phyloP scores from a whole-genome alignment of 2,797 vertebrate species.

The Rousettus madagascariensis region DNA sequence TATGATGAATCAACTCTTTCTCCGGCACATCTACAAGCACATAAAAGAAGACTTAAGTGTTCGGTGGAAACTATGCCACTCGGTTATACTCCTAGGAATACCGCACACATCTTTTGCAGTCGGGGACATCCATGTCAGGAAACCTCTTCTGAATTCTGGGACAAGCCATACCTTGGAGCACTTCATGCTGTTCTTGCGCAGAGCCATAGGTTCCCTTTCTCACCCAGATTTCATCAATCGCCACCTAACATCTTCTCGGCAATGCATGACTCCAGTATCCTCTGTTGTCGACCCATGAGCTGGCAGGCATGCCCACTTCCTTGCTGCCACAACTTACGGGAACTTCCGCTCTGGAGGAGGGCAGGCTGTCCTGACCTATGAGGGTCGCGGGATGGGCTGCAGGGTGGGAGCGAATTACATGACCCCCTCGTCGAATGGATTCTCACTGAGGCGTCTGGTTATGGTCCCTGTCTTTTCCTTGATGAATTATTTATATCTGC shows the following conservation, averaged over 20 bases:
- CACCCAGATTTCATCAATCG: background rate
- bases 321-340: background rate
- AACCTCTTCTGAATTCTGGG: background rate
- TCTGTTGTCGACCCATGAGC: background rate
- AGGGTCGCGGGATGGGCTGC: background rate
- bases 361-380: background rate
- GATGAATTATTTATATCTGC: background rate
- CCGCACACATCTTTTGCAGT: background rate
- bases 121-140: background rate
- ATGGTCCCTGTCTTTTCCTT: background rate
- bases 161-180: background rate
- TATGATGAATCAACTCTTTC: constrained; percentile 39
- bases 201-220: background rate
- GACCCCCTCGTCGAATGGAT: background rate
- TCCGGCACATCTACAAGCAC: background rate
- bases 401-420: background rate
- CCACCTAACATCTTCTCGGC: background rate
- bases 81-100: background rate
- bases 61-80: background rate
- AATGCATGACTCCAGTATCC: background rate
- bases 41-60: background rate
- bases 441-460: background rate
- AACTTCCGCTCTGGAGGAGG: background rate
- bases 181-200: background rate
- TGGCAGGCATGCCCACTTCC: background rate